phyloP scores from a whole-genome alignment of 2,797 vertebrate genomes.

The Gymnopithys bicolor region DNA sequence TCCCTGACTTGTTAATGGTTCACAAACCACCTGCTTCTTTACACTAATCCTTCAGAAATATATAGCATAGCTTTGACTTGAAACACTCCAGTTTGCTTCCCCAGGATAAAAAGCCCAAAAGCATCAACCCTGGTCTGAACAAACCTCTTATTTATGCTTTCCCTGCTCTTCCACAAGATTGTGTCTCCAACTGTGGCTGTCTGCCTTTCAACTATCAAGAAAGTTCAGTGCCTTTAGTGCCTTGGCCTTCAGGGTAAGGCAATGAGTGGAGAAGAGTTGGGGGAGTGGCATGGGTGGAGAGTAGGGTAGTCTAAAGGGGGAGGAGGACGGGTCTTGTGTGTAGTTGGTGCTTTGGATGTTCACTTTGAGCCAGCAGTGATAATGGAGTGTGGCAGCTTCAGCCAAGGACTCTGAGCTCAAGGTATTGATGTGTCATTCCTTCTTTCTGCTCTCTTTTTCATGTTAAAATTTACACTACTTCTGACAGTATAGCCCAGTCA shows the following conservation, averaged over 20 bases:
- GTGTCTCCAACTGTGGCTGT: background rate
- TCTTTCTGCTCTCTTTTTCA: background rate
- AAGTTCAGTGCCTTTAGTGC: background rate
- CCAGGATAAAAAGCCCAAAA: background rate
- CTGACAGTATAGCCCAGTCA: background rate
- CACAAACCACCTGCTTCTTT: constrained; percentile 42
- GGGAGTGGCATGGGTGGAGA: background rate
- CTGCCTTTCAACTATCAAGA: background rate
- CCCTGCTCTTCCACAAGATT: background rate
- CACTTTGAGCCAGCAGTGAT: background rate
- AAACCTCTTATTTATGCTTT: background rate
- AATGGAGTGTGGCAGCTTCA: background rate
- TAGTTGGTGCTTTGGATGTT: background rate
- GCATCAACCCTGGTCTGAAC: background rate
- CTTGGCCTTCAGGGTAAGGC: background rate
- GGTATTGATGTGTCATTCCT: background rate
- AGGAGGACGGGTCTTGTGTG: background rate
- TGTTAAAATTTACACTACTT: background rate
- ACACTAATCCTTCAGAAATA: constrained; percentile 27
- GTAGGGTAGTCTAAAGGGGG: background rate
- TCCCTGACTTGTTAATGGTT: constrained; percentile 29
- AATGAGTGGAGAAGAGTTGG: background rate
- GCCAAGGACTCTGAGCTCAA: background rate
- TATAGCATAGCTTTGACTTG: constrained; percentile 1
- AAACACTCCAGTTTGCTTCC: background rate